Evolutionary conservation across 2,113 vertebrate genomes (phyloP), one percentile per base, ranked within the genome.

Genomic region (Gymnorhina tibicen): DNA sequence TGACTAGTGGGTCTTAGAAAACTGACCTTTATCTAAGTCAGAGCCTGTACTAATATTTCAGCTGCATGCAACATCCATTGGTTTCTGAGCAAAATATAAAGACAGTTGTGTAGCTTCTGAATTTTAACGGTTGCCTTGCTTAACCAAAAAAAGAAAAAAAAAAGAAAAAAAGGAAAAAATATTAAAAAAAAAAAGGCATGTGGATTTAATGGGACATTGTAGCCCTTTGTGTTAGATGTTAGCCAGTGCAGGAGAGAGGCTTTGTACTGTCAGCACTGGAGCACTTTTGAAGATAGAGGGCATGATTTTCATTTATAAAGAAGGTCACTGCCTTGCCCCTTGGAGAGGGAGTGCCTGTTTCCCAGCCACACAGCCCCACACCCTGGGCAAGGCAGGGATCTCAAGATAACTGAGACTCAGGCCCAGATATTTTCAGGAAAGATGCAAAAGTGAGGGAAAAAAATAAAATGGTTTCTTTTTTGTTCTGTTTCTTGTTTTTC

Each of bases 1-100:
- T 95, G 83, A 62, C 78, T 88, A 75, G 92, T 7, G 5, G 62
- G 69, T 94, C 80, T 80, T 96, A 96, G 94, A 66, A 96, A 95
- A 79, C 73, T 32, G 44, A 94, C 83, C 89, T 92, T 91, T 96
- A 77, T 64, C 59, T 68, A 92, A 96, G 97, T 91, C 73, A 90
- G 88, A 74, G 47, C 84, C 63, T 97, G 74, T 92, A 69, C 47
- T 95, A 79, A 63, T 95, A 55, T 94, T 95, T 97, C 84, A 92
- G 91, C 81, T 97, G 97, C 97, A 97, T 96, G 97, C 85, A 28
- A 91, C 87, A 83, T 91, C 86, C 91, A 87, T 97, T 88, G 93
- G 85, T 94, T 97, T 96, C 83, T 91, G 73, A 91, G 94, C 94
- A 96, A 97, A 95, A 94, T 96, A 91, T 72, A 66, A 81, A 95